These are phyloP conservation scores for Tauraco erythrolophus DNA, from an alignment of 2,113 vertebrate species.

Conservation along the genomic window DNA sequence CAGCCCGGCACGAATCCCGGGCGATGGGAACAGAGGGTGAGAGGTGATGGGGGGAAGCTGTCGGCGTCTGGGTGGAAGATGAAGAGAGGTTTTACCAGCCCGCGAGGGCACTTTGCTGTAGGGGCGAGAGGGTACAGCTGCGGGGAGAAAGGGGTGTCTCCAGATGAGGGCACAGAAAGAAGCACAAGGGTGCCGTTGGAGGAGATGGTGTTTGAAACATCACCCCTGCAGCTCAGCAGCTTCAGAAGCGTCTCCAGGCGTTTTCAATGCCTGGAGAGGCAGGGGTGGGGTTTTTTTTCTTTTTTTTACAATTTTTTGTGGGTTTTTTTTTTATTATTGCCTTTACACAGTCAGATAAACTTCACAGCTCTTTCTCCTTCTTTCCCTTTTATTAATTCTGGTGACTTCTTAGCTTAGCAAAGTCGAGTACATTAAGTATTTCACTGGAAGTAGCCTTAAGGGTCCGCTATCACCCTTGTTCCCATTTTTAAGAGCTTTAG, in stretches of 20 bases:
- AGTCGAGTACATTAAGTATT: not conserved
- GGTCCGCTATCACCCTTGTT: not conserved
- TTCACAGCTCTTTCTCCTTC: not conserved
- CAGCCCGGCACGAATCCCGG: too few species aligned
- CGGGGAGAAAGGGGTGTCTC: accelerated
- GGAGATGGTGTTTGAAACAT: accelerated
- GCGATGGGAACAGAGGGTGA: accelerated
- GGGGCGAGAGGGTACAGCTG: not conserved
- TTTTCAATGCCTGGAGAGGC: not conserved
- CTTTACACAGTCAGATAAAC: not conserved
- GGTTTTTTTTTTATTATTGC: not conserved
- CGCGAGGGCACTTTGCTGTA: accelerated
- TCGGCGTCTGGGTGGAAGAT: accelerated
- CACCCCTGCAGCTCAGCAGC: not conserved
- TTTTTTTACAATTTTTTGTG: too few species aligned
- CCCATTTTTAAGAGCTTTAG: not conserved
- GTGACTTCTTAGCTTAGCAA: not conserved
- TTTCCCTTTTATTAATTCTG: not conserved
- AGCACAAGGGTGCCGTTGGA: accelerated
- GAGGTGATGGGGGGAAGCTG: not conserved
- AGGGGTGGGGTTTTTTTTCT: accelerated
- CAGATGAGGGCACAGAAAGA: accelerated
- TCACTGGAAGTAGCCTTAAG: not conserved
- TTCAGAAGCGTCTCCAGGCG: accelerated
- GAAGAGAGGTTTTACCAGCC: not conserved